Evolutionary conservation across 2,113 vertebrate species (phyloP).

Genomic region (Phasianus colchicus): DNA sequence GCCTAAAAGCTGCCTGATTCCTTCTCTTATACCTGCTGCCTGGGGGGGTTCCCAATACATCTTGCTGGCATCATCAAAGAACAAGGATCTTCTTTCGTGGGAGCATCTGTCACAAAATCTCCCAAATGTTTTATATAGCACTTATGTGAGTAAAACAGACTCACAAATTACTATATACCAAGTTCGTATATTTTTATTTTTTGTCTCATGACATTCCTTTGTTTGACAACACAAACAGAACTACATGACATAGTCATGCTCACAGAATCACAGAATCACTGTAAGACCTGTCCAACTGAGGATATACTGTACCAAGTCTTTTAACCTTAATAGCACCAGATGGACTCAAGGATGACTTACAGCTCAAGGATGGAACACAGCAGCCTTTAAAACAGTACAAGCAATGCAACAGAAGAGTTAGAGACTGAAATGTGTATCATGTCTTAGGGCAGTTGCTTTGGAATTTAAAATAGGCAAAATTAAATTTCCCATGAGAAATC

Average conservation of each 20-base stretch:
- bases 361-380: rapidly evolving
- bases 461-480: slow-evolving; percentile 39
- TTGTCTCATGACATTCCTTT: neutral
- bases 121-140: neutral
- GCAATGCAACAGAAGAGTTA: neutral
- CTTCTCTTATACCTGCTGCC: neutral
- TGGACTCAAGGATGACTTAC: neutral
- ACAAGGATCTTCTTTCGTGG: neutral
- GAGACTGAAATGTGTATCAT: neutral
- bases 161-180: neutral
- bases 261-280: no score
- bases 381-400: neutral
- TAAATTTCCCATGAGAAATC: slow-evolving; percentile 35
- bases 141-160: neutral
- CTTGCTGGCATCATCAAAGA: neutral
- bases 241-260: neutral
- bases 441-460: neutral
- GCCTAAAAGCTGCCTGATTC: neutral
- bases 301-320: neutral
- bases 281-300: neutral
- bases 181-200: neutral
- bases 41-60: neutral
- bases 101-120: neutral
- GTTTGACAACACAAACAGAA: neutral
- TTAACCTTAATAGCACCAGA: neutral